Evolutionary conservation across 2,888 invertebrate genomes (phyloP), one percentile per base, ranked within the genome.

Genomic region (Xestia c-nigrum): DNA sequence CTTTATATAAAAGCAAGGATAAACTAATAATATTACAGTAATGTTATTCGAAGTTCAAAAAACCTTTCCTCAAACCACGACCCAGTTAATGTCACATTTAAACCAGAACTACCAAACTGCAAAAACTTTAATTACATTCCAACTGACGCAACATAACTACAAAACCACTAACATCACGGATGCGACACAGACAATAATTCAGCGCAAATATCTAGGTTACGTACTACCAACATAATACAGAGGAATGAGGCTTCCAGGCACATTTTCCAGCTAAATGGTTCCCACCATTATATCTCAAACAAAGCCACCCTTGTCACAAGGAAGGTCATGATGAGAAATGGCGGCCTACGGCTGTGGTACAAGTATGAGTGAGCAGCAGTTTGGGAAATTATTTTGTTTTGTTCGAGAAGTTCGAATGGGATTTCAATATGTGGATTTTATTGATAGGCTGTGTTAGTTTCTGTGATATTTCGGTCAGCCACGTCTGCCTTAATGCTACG

Each of bases 261-360:
- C 84, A 92, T 92, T 93, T 94, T 93, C 92, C 93, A 92, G 91
- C 92, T 93, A 93, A 94, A 93, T 92, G 93, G 91, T 92, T 94
- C 92, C 90, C 92, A 92, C 93, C 92, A 93, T 94, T 94, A 94
- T 93, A 92, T 90, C 91, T 89, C 89, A 90, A 93, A 94, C 93
- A 94, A 94, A 94, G 94, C 93, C 89, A 94, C 94, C 94, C 93
- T 93, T 93, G 94, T 94, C 94, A 93, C 91, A 88, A 90, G 89
- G 91, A 93, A 95, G 94, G 94, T 92, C 94, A 90, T 91, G 92
- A 93, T 94, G 93, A 94, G 94, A 93, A 94, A 94, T 94, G 92
- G 91, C 92, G 90, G 90, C 88, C 84, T 87, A 77, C 59, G 77
- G 43, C 78, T 71, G 71, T 83, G 91, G 89, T 81, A 6, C 74